These are phyloP conservation scores for Hippocampus kuda DNA, from an alignment of 2,797 vertebrate genomes.

Conservation along the genomic window DNA sequence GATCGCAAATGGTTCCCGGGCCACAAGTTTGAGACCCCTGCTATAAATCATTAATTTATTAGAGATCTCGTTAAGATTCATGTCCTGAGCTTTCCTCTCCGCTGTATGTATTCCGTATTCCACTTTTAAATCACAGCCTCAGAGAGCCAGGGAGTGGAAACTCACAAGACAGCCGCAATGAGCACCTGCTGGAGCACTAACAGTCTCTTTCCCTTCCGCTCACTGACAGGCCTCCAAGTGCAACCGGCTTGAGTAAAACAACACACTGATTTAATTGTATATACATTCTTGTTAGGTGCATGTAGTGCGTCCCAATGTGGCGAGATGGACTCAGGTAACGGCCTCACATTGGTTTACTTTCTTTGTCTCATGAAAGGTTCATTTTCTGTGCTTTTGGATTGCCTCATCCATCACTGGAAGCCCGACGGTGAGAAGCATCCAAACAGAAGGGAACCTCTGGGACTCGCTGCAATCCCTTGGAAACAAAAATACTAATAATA, in stretches of 20 bases:
- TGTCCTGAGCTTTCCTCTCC: neutral
- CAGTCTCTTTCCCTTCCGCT: neutral
- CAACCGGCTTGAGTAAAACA: slow-evolving; percentile 17
- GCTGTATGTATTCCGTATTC: neutral
- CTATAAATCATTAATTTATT: neutral
- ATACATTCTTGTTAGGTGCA: slow-evolving; percentile 29
- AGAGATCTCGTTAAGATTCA: neutral
- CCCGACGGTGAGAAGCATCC: slow-evolving; percentile 18
- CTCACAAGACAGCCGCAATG: neutral
- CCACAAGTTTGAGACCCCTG: too few relatives aligned
- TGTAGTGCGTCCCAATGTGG: slow-evolving; percentile 31
- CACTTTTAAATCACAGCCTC: neutral
- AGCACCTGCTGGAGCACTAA: neutral
- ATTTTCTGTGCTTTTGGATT: slow-evolving; percentile 37
- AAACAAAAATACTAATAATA: slow-evolving; percentile 45
- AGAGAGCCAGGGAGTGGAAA: neutral
- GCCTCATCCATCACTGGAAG: slow-evolving; percentile 45
- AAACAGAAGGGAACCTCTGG: slow-evolving; percentile 15
- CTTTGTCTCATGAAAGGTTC: slow-evolving; percentile 44
- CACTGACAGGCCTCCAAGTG: neutral
- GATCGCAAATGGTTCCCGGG: too few relatives aligned
- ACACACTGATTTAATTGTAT: slow-evolving; percentile 12
- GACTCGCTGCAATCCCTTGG: slow-evolving; percentile 17
- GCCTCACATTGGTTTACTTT: slow-evolving; percentile 14
- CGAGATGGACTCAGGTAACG: slow-evolving; percentile 15